Evolutionary conservation across 1,140 invertebrate species (phyloP).

Genomic region (Drosophila sproati): DNA sequence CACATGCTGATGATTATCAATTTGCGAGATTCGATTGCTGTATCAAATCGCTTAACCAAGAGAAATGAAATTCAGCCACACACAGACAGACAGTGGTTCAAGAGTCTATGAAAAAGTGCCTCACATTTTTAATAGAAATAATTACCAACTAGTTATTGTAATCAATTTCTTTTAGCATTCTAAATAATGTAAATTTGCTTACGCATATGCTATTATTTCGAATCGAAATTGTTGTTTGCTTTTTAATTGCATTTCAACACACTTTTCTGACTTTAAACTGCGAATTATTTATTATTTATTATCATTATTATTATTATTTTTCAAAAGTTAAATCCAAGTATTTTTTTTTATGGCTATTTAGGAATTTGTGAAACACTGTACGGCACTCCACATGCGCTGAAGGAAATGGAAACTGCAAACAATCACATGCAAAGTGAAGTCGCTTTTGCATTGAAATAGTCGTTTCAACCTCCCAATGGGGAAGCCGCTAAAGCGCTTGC

Average conservation of each 20-base stretch:
- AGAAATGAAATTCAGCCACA: neutral
- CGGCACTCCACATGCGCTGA: neutral
- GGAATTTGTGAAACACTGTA: neutral
- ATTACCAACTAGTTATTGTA: no score
- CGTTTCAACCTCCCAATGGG: slow-evolving; percentile 26
- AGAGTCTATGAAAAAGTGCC: neutral
- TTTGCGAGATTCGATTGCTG: slow-evolving; percentile 62
- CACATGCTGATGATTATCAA: slow-evolving; percentile 66
- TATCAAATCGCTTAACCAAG: slow-evolving; percentile 52
- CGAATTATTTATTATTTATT: no score
- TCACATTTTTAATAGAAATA: no score
- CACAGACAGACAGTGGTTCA: slow-evolving; percentile 1
- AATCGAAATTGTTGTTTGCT: no score
- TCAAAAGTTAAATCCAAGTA: neutral
- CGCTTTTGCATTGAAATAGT: slow-evolving; percentile 51
- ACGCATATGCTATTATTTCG: no score
- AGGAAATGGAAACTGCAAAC: slow-evolving; percentile 65
- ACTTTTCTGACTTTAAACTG: no score
- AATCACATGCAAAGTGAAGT: slow-evolving; percentile 71
- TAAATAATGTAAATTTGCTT: no score
- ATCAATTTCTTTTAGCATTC: no score
- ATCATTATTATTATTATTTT: no score
- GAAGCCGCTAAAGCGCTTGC: slow-evolving; percentile 27
- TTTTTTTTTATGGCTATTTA: neutral
- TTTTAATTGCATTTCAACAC: no score